These are phyloP conservation scores for Protaetia brevitarsis DNA, from an alignment of 1,140 invertebrate genomes.

Conservation along the genomic window DNA sequence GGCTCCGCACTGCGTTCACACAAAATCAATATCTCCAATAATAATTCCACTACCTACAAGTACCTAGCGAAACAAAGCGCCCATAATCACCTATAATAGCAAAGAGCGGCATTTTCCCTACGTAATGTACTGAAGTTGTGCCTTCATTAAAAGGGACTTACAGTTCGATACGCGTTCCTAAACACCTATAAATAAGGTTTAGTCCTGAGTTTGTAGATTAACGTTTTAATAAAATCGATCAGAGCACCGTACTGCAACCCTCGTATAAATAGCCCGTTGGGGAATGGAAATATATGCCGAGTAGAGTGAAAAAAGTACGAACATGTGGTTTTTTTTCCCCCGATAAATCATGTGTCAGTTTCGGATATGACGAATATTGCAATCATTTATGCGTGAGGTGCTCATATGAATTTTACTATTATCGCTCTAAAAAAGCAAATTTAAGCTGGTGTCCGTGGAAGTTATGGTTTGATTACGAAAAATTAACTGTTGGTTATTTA, in stretches of 20 bases:
- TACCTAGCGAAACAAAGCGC: not conserved
- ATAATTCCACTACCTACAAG: no score
- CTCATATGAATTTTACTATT: no score
- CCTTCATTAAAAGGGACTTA: not conserved
- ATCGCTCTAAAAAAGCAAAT: no score
- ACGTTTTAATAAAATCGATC: slow-evolving; percentile 13
- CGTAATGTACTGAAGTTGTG: slow-evolving; percentile 1
- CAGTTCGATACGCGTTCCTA: slow-evolving; percentile 5
- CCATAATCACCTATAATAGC: not conserved
- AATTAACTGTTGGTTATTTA: no score
- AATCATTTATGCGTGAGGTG: no score
- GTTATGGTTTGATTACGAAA: no score
- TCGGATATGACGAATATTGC: no score
- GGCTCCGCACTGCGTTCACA: no score
- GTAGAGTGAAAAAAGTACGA: not conserved
- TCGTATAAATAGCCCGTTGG: not conserved
- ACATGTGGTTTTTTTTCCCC: no score
- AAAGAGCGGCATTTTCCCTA: not conserved
- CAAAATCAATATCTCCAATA: no score
- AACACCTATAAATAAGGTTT: slow-evolving; percentile 13
- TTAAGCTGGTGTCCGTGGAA: no score
- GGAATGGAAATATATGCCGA: not conserved
- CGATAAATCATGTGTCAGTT: no score
- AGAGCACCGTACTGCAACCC: not conserved
- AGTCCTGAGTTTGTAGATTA: not conserved